Percentiles rank a stretch among this genome's conserved stretches.
phyloP scores from a whole-genome alignment of 35 echinoderm and acorn worm genomes.

The Heliocidaris erythrogramma region DNA sequence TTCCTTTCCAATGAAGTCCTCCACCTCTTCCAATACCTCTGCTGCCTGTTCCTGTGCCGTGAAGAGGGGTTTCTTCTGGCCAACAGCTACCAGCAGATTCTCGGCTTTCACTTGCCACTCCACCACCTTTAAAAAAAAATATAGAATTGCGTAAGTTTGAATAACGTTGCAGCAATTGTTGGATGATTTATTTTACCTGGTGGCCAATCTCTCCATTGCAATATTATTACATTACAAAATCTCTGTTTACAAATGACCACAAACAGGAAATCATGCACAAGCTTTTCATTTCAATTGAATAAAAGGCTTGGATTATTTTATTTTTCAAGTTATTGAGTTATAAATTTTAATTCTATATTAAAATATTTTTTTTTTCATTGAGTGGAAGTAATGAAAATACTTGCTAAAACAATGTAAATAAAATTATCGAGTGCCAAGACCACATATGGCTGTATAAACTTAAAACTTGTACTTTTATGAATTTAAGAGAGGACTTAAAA shows the following conservation, averaged over 20 bases:
- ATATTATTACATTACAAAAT: not conserved
- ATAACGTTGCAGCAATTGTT: not conserved
- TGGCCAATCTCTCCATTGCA: not conserved
- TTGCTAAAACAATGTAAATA: not conserved
- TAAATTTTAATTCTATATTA: not conserved
- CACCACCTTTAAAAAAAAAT: conserved; percentile 54
- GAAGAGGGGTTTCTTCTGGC: conserved; percentile 55
- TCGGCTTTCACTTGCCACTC: conserved; percentile 92
- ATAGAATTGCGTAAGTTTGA: not conserved
- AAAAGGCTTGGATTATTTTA: not conserved
- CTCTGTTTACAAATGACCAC: not conserved
- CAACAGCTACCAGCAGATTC: conserved; percentile 72
- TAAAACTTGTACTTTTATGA: not conserved
- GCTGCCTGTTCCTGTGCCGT: conserved; percentile 78
- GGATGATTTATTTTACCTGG: not conserved
- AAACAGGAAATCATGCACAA: not conserved
- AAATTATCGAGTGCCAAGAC: not conserved
- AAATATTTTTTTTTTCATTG: not conserved
- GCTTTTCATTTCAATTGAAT: not conserved
- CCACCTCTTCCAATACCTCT: conserved; percentile 73
- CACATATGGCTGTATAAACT: not conserved
- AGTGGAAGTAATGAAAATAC: not conserved
- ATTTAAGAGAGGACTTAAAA: not conserved
- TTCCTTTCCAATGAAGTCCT: conserved; percentile 77
- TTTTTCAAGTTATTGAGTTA: not conserved